Evolutionary conservation across 2,113 vertebrate species (phyloP), one percentile per base, ranked within the genome.

Genomic region (Melospiza melodia): DNA sequence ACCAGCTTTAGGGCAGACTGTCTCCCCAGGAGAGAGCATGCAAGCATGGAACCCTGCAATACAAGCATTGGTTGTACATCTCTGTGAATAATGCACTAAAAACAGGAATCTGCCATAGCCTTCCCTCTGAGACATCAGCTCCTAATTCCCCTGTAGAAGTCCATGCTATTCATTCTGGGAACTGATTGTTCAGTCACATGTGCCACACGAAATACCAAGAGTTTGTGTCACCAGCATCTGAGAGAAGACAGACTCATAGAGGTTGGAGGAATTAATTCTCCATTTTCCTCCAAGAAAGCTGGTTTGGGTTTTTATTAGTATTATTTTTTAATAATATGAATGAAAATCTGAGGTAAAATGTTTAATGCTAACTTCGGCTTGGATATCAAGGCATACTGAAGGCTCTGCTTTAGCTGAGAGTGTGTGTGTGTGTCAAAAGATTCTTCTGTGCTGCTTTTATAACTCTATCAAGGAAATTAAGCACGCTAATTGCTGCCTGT

Each of bases 61-160:
- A 27, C 28, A 9, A 0, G 19, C 24, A 61, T 46, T 74, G 43
- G 28, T 73, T 67, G 67, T 75, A 71, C 46, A 18, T 52, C 48
- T 74, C 79, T 39, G 37, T 92, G 85, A 88, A 90, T 84, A 94
- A 91, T 72, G 37, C 33, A 33, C 75, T 84, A 80, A 92, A 93
- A 93, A 90, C 74, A 87, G 71, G 66, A 57, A 30, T 61, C 22
- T 90, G 48, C 35, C 67, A 15, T 13, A 48, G 55, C 19, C 25
- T 65, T 92, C 55, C 51, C n/a, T 66, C 14, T 67, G 59, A 86
- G 52, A 63, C n/a, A 41, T 80, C 11, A 48, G 44, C 31, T 90
- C 52, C 58, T 86, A 30, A 63, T 77, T 78, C 57, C 51, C 61
- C 3, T 37, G 35, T 68, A 37, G 51, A 72, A 59, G 31, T 61